Base-by-base conservation (phyloP, 2,113 vertebrate genomes). In the Petaurus breviceps region DNA sequence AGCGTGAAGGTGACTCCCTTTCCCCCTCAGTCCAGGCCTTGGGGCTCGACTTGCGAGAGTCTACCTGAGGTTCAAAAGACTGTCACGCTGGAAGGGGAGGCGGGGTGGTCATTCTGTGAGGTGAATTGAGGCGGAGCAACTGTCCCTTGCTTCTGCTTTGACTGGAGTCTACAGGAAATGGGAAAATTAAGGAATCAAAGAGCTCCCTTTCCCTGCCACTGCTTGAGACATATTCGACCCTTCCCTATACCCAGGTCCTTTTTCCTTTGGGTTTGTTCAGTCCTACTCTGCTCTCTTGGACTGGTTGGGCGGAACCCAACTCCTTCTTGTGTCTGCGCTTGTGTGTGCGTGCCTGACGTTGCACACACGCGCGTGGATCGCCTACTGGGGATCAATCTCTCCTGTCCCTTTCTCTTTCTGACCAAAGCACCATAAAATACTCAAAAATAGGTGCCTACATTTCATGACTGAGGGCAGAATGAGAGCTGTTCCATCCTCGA, bases 71-170 rank as follows among this genome's bases (percentile, higher is more conserved):
- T 43, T 84, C 68, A 84, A 43, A 84, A 84, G 37, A 16, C 68
- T 84, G n/a, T n/a, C 16, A 0, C n/a, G 19, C 1, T 84, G 37
- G 16, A 52, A 14, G 57, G 31, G 31, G 57, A 43, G 14, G 61
- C 37, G 61, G 61, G 55, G 11, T 68, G 61, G 57, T 43, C 37
- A 23, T 84, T 84, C 68, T 84, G 7, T 46, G 10, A 93, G 93
- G 94, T 91, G 97, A 96, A 97, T 94, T 95, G 96, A 97, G 96
- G 93, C 90, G 19, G 7, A 84, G 68, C 37, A 77, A 19, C 68
- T 43, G 14, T 77, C 16, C 11, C 16, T 84, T 43, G 68, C 68
- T 84, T 84, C 68, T 23, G 61, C 14, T 84, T 84, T 84, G n/a
- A 0, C 37, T 84, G 68, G 68, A 84, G 37, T 5, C 68, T 84